Evolutionary conservation across 2,888 invertebrate species (phyloP), one percentile per base, ranked within the genome.

Genomic region (Bombylius major): DNA sequence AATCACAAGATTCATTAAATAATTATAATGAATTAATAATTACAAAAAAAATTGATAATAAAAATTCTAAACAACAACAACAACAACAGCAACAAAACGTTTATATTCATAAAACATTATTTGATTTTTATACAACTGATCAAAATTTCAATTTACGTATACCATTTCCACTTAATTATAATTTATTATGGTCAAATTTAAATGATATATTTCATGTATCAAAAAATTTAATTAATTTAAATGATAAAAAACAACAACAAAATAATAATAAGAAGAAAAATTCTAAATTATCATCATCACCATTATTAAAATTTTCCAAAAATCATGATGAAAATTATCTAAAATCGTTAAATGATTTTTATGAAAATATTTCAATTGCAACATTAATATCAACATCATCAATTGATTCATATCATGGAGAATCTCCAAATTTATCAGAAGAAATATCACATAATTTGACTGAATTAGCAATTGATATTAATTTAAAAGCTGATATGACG

Each of bases 311-410:
- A 60, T 63, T 57, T 8, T 62, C 63, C 45, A 65, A 63, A 70
- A 51, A 69, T 56, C 66, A 65, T 51, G 62, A 76, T 52, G 65
- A 69, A 14, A 62, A 68, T 55, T 67, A 72, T 6, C 61, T 77
- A 51, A 75, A 76, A 60, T 67, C 69, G 12, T 60, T 80, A 52
- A 76, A 78, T 52, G 50, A 75, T n/a, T 72, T 77, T 56, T 73
- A 73, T 56, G 70, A 73, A 51, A 68, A 69, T 57, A 57, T 72
- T 46, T 72, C 63, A 59, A 64, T 63, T 62, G 72, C 68, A 63
- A 72, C 67, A 64, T 76, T 69, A 58, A 59, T 71, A 57, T 61
- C 60, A 50, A 55, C 50, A 45, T 52, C 54, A 36, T 58, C 7
- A n/a, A 58, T 39, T 34, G 56, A 56, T 56, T 46, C 60, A 42